phyloP scores from a whole-genome alignment of 2,888 invertebrate species.

The Drosophila longiperda region DNA sequence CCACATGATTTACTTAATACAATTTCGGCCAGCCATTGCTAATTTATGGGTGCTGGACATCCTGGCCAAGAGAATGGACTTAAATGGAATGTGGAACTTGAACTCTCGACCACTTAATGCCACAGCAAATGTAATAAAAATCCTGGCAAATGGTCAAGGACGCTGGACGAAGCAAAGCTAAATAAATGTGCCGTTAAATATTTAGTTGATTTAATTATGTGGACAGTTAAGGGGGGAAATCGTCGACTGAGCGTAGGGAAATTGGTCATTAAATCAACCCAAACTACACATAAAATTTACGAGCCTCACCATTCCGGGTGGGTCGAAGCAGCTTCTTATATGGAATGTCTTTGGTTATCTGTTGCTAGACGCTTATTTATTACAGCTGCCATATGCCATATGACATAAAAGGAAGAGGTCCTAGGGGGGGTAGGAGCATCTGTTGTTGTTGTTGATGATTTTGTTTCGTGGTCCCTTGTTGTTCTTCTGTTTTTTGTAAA shows the following conservation, averaged over 20 bases:
- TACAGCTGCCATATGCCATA: slow-evolving; percentile 74
- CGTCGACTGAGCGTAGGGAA: neutral
- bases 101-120: slow-evolving; percentile 68
- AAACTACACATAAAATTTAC: slow-evolving; percentile 70
- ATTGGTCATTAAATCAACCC: slow-evolving; percentile 72
- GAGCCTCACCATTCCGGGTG: slow-evolving; percentile 30
- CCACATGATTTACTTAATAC: slow-evolving; percentile 72
- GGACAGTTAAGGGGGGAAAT: slow-evolving; percentile 25
- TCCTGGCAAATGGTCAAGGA: slow-evolving; percentile 53
- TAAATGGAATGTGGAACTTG: slow-evolving; percentile 27
- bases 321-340: slow-evolving; percentile 9
- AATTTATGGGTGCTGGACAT: slow-evolving; percentile 58
- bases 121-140: slow-evolving; percentile 72
- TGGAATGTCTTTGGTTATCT: slow-evolving; percentile 65
- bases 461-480: slow-evolving; percentile 49
- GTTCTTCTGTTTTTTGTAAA: slow-evolving; percentile 64
- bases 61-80: slow-evolving; percentile 12
- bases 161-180: slow-evolving; percentile 34
- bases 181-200: slow-evolving; percentile 78
- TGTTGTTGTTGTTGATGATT: slow-evolving; percentile 45
- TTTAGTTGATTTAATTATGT: slow-evolving; percentile 80
- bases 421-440: neutral
- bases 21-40: slow-evolving; percentile 64
- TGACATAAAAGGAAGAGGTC: slow-evolving; percentile 43
- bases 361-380: slow-evolving; percentile 72